These are phyloP conservation scores for Pan paniscus DNA, from an alignment of 2,113 vertebrate genomes.

Conservation along the genomic window DNA sequence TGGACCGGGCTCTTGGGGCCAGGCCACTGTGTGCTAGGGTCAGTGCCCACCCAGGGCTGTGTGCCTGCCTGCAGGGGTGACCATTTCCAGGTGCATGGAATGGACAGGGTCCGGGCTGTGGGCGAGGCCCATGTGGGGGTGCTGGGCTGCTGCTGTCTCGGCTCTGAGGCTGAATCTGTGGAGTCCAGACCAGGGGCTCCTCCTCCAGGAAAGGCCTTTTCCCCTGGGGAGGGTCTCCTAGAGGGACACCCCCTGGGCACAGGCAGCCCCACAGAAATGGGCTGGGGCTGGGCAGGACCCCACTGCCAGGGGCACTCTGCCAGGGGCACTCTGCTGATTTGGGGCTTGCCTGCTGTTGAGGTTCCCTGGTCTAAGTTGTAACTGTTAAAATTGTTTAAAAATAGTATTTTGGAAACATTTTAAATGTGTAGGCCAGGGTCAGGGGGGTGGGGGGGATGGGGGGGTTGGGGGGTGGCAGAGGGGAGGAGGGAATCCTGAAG, in stretches of 20 bases:
- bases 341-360: background rate
- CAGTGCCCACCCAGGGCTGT: rapidly evolving
- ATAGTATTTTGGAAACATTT: background rate
- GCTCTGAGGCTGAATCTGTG: background rate
- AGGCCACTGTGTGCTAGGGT: background rate
- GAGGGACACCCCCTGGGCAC: background rate
- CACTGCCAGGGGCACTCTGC: too few species aligned
- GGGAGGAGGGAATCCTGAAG: background rate
- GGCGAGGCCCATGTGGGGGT: background rate
- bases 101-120: background rate
- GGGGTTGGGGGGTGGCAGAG: too few species aligned
- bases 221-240: background rate
- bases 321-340: background rate
- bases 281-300: background rate
- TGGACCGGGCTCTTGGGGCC: background rate
- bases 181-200: background rate
- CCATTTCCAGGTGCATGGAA: background rate
- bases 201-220: background rate
- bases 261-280: background rate
- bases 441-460: too few species aligned
- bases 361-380: background rate
- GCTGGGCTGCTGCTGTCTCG: too few species aligned
- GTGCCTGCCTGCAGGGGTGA: background rate
- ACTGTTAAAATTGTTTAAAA: background rate
- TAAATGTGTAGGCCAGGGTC: background rate